phyloP scores from a whole-genome alignment of 2,113 vertebrate species.

The Lophotis ruficrista region DNA sequence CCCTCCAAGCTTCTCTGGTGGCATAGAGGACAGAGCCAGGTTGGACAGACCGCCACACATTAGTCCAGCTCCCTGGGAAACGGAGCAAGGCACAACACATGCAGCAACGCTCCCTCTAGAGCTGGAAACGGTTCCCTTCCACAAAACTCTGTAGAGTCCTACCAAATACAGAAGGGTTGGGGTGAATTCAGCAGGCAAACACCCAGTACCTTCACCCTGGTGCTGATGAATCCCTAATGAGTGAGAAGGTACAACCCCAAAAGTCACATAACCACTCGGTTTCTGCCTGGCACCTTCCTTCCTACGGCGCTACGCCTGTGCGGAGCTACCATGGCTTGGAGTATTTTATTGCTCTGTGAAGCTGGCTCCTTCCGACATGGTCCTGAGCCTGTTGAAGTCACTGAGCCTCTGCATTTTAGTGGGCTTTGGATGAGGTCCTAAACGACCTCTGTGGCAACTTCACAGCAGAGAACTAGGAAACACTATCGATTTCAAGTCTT shows the following conservation, averaged over 20 bases:
- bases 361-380: background rate
- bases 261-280: background rate
- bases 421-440: background rate
- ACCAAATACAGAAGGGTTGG: background rate
- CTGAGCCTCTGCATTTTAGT: background rate
- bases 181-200: background rate
- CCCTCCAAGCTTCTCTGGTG: background rate
- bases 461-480: background rate
- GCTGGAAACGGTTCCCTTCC: background rate
- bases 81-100: fast-evolving
- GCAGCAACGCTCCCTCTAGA: background rate
- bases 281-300: background rate
- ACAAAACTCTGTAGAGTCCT: background rate
- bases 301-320: background rate
- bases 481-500: background rate
- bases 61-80: background rate
- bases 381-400: background rate
- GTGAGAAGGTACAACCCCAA: background rate
- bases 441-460: background rate
- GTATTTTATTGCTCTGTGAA: background rate
- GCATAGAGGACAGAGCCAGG: background rate
- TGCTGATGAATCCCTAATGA: background rate
- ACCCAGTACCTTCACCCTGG: background rate
- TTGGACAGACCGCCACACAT: background rate
- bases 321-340: background rate